Conservation (phyloP, 1,140 invertebrate species). For the Dysdera silvatica region DNA sequence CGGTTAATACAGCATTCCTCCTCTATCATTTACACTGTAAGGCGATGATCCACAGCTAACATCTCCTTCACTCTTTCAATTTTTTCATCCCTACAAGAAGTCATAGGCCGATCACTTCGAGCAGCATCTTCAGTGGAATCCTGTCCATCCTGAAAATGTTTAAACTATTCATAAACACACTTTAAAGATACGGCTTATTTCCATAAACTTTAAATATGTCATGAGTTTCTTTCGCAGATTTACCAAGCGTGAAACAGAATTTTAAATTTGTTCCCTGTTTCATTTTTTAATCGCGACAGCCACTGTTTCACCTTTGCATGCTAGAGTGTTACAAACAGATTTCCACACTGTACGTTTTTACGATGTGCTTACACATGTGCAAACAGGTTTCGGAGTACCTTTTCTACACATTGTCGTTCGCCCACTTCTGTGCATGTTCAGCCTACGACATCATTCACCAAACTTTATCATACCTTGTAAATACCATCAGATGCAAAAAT, state of each 20-base stretch:
- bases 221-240: neutral
- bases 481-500: too few relatives aligned
- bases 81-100: neutral
- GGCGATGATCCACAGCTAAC: too few relatives aligned
- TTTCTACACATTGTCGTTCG: neutral
- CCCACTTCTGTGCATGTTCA: neutral
- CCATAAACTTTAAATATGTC: neutral
- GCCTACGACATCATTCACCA: neutral
- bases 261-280: too few relatives aligned
- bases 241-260: neutral
- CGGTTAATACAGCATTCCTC: too few relatives aligned
- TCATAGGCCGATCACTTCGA: neutral
- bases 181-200: neutral
- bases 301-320: neutral
- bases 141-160: neutral
- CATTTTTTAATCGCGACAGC: neutral
- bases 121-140: neutral
- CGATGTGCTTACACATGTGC: neutral
- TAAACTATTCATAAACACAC: neutral
- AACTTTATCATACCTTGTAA: neutral
- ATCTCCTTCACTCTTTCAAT: too few relatives aligned
- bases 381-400: neutral
- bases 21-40: too few relatives aligned
- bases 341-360: neutral
- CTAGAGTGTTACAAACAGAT: neutral